Evolutionary conservation across 2,888 invertebrate species (phyloP).

Genomic region (Dasysyrphus albostriatus): DNA sequence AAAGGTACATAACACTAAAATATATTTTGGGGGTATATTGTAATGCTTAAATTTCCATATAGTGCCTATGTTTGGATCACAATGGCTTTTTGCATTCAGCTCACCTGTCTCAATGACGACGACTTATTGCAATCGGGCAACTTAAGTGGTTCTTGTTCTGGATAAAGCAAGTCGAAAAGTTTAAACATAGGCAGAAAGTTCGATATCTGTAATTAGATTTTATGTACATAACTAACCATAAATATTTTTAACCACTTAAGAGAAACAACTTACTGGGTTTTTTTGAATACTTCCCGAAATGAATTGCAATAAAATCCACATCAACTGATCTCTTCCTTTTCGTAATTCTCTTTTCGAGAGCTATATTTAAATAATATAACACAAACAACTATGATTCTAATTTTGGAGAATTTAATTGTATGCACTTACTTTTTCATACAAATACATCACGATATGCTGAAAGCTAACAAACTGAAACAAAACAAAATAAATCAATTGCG

Average conservation of each 20-base stretch:
- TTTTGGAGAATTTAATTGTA: background rate
- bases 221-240: background rate
- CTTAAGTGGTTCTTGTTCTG: constrained; percentile 94
- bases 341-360: constrained; percentile 91
- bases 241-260: background rate
- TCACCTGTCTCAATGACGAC: constrained; percentile 85
- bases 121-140: constrained; percentile 95
- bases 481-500: constrained; percentile 97
- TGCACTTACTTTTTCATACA: constrained; percentile 90
- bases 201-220: constrained; percentile 85
- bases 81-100: background rate
- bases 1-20: too few species aligned
- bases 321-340: constrained; percentile 97
- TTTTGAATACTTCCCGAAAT: constrained; percentile 98
- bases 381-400: background rate
- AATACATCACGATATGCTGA: constrained; percentile 94
- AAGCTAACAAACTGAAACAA: constrained; percentile 97
- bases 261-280: constrained; percentile 88
- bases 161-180: constrained; percentile 95
- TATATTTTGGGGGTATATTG: too few species aligned
- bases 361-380: constrained; percentile 79
- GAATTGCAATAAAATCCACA: constrained; percentile 99
- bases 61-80: too few species aligned
- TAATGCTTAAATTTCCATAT: too few species aligned
- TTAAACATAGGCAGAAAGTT: constrained; percentile 96